Evolutionary conservation across 2,797 vertebrate species (phyloP).

Genomic region (Gymnopithys bicolor): DNA sequence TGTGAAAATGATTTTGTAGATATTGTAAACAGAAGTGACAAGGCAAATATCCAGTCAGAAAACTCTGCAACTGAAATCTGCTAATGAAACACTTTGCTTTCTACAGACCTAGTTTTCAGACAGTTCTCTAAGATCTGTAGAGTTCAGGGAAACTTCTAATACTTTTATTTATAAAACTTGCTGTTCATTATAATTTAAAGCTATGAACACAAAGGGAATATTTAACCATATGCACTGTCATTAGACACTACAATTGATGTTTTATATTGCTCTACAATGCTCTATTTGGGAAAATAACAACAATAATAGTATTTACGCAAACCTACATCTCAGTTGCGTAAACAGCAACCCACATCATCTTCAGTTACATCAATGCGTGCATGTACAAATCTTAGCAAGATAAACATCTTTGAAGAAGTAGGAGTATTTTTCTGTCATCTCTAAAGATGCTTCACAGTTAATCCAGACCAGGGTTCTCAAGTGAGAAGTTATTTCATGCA

Average conservation of each 20-base stretch:
- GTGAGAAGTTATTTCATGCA: background rate
- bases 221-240: background rate
- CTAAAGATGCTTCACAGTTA: background rate
- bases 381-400: background rate
- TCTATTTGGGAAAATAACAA: background rate
- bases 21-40: conserved; percentile 14
- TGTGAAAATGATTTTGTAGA: background rate
- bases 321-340: background rate
- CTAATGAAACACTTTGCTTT: background rate
- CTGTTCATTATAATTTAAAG: conserved; percentile 12
- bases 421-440: background rate
- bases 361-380: background rate
- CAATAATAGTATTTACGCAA: background rate
- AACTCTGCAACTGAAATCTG: background rate
- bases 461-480: background rate
- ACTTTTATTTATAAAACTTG: background rate
- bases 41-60: conserved; percentile 3
- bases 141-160: background rate
- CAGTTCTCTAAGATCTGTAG: background rate
- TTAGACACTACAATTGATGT: background rate
- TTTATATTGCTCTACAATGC: background rate
- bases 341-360: background rate
- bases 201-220: conserved; percentile 20
- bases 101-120: background rate
- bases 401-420: background rate